Evolutionary conservation across 2,888 invertebrate species (phyloP).

Genomic region (Protonemura montana): DNA sequence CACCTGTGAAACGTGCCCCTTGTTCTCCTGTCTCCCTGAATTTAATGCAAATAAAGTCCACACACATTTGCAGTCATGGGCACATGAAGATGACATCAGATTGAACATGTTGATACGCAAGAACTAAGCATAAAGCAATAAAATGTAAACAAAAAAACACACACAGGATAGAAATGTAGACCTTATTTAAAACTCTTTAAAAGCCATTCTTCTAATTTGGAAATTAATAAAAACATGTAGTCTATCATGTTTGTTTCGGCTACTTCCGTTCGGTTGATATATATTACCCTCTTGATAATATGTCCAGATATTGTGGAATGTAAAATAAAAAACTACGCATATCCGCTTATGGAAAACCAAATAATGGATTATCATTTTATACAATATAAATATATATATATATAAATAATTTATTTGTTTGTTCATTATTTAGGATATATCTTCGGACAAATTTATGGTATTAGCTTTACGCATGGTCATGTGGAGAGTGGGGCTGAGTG

Average conservation of each 20-base stretch:
- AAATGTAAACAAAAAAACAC: neutral
- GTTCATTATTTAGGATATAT: constrained; percentile 30
- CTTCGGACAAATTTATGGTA: constrained; percentile 45
- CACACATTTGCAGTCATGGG: neutral
- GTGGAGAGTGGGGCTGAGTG: neutral
- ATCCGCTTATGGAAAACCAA: constrained; percentile 18
- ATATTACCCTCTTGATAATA: neutral
- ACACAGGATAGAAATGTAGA: neutral
- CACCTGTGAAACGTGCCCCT: too few relatives aligned
- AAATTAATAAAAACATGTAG: constrained; percentile 7
- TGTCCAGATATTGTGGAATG: neutral
- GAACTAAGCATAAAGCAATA: neutral
- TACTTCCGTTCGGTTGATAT: neutral
- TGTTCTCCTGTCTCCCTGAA: neutral
- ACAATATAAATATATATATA: too few relatives aligned
- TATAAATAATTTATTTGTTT: constrained; percentile 30
- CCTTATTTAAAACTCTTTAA: neutral
- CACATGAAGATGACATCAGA: neutral
- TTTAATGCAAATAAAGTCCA: neutral
- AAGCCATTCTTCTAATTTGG: neutral
- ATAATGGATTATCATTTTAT: constrained; percentile 7
- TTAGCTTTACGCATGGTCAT: constrained; percentile 13
- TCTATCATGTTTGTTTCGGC: neutral
- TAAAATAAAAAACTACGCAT: neutral
- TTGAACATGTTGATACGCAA: neutral